Percentiles rank a stretch among this genome's conserved stretches.
phyloP scores from a whole-genome alignment of 2,113 vertebrate genomes.

The Prinia subflava region DNA sequence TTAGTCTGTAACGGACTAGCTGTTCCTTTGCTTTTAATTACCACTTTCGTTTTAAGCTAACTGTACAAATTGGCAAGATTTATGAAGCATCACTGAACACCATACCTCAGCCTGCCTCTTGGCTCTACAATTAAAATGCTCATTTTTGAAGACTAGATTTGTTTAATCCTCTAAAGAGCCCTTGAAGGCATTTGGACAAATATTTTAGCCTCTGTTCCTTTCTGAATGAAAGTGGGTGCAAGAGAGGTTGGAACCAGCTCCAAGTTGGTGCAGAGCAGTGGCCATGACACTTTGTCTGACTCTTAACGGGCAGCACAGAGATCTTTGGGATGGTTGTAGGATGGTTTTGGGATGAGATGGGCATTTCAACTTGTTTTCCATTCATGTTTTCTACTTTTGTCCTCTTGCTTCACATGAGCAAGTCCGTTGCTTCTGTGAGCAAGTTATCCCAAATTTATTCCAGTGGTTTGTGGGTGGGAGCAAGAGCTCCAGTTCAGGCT shows the following conservation, averaged over 20 bases:
- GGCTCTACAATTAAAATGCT: not conserved
- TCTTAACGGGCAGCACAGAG: not conserved
- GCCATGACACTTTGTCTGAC: not conserved
- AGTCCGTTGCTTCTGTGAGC: not conserved
- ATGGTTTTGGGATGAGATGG: not conserved
- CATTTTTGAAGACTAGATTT: not conserved
- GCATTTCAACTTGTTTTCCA: not conserved
- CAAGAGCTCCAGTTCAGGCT: not conserved
- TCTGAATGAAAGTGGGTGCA: not conserved
- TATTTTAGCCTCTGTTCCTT: not conserved
- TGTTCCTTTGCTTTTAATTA: slow-evolving; percentile 39
- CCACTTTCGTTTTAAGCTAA: slow-evolving; percentile 27
- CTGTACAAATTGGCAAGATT: slow-evolving; percentile 32
- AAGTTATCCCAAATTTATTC: not conserved
- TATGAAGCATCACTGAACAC: not conserved
- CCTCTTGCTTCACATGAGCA: not conserved
- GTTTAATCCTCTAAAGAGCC: not conserved
- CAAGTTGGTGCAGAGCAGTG: not conserved
- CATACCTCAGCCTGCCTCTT: not conserved
- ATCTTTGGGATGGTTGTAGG: not conserved
- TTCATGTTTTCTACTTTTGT: not conserved
- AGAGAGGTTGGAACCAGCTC: not conserved
- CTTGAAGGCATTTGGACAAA: not conserved
- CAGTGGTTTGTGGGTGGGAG: not conserved
- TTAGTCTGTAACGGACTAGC: not conserved